phyloP scores from a whole-genome alignment of 2,113 vertebrate genomes.

The Aptenodytes patagonicus region DNA sequence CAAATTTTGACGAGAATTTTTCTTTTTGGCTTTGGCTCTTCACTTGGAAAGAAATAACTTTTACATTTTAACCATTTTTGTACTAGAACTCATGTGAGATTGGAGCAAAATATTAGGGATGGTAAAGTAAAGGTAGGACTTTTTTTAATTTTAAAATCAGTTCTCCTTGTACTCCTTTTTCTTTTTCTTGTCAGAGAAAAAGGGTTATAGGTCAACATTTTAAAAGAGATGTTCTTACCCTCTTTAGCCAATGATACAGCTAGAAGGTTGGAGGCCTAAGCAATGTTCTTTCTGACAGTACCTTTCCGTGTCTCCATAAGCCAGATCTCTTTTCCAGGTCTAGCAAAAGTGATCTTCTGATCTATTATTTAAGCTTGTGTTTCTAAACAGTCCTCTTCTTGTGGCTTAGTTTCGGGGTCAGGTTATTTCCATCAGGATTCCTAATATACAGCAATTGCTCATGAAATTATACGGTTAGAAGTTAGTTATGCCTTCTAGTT shows the following conservation, averaged over 20 bases:
- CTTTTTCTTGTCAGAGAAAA: background rate
- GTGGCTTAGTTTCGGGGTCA: conserved; percentile 38
- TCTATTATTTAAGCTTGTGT: background rate
- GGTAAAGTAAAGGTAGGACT: background rate
- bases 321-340: background rate
- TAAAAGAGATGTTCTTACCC: background rate
- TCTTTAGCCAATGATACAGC: background rate
- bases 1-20: background rate
- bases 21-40: background rate
- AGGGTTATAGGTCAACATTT: background rate
- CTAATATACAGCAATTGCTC: conserved; percentile 13
- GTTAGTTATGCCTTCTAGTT: background rate
- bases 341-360: background rate
- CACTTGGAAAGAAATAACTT: background rate
- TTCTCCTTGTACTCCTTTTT: background rate
- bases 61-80: background rate
- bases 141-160: background rate
- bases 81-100: background rate
- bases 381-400: conserved; percentile 17
- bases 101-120: background rate
- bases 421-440: conserved; percentile 53
- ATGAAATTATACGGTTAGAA: background rate
- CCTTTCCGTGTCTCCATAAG: background rate
- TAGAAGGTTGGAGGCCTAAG: background rate
- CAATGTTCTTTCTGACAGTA: background rate